Conservation (phyloP, 2,888 invertebrate genomes). For the Crossocerus cetratus region DNA sequence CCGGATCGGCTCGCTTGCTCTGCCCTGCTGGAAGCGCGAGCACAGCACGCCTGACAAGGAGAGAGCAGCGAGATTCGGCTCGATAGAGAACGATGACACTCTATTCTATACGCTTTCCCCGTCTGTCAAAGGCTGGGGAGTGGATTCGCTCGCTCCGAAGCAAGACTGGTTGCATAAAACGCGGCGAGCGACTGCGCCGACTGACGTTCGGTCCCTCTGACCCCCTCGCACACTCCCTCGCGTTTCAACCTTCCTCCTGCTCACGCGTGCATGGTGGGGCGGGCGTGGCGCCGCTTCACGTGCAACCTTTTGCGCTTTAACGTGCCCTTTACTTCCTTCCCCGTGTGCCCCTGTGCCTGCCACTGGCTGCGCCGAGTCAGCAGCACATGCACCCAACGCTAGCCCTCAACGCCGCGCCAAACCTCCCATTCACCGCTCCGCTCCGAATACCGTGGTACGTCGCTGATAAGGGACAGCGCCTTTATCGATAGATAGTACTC, state of each 20-base stretch:
- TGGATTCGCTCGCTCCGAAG: constrained; percentile 71
- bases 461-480: background rate
- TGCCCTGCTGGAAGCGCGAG: constrained; percentile 28
- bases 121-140: constrained; percentile 64
- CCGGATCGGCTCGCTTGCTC: constrained; percentile 30
- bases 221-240: constrained; percentile 1
- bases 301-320: constrained; percentile 53
- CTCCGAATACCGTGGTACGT: background rate
- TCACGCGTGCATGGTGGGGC: constrained; percentile 60
- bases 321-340: constrained; percentile 26
- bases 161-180: constrained; percentile 76
- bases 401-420: too few species aligned
- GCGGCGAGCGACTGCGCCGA: constrained; percentile 73
- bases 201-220: constrained; percentile 57
- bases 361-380: too few species aligned
- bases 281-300: constrained; percentile 70
- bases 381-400: too few species aligned
- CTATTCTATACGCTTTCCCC: constrained; percentile 63
- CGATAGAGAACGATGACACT: constrained; percentile 57
- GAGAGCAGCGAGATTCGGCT: constrained; percentile 39
- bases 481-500: background rate
- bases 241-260: background rate
- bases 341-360: background rate
- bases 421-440: too few species aligned
- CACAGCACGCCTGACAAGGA: constrained; percentile 37